These are phyloP conservation scores for Taenioides sp. DNA, from an alignment of 2,797 vertebrate species.

Conservation along the genomic window DNA sequence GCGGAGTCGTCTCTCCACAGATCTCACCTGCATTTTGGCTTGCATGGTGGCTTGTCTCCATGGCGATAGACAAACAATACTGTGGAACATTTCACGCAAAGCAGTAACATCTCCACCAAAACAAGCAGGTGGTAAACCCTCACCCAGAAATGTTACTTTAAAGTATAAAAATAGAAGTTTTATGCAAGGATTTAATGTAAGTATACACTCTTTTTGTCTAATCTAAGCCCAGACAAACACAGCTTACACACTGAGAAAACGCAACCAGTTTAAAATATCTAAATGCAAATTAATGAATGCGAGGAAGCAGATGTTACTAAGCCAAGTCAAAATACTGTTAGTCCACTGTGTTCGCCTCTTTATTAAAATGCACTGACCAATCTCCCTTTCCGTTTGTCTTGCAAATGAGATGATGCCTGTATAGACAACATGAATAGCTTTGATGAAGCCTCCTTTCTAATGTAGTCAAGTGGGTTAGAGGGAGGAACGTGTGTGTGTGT, in stretches of 20 bases:
- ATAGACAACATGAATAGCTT: slow-evolving; percentile 70
- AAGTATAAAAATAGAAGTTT: not conserved
- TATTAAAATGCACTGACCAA: slow-evolving; percentile 67
- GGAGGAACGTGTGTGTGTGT: slow-evolving; percentile 36
- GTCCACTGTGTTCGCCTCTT: slow-evolving; percentile 38
- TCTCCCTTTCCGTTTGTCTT: slow-evolving; percentile 71
- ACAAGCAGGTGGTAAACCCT: too few relatives aligned
- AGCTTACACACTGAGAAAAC: not conserved
- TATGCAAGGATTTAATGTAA: not conserved
- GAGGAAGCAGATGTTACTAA: not conserved
- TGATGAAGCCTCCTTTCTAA: slow-evolving; percentile 73
- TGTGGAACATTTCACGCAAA: too few relatives aligned
- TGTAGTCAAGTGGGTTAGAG: slow-evolving; percentile 68
- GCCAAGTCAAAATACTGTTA: not conserved
- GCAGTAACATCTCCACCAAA: too few relatives aligned
- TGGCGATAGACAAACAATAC: too few relatives aligned
- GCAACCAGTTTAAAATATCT: not conserved
- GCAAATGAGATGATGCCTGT: slow-evolving; percentile 76
- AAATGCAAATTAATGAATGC: not conserved
- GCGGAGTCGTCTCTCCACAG: too few relatives aligned
- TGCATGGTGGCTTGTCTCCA: too few relatives aligned
- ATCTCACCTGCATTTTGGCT: too few relatives aligned
- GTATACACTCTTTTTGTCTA: not conserved
- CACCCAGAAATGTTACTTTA: too few relatives aligned
- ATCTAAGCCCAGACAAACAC: not conserved